These are phyloP conservation scores for Aleadryas rufinucha DNA, from an alignment of 2,113 vertebrate species.

Conservation along the genomic window DNA sequence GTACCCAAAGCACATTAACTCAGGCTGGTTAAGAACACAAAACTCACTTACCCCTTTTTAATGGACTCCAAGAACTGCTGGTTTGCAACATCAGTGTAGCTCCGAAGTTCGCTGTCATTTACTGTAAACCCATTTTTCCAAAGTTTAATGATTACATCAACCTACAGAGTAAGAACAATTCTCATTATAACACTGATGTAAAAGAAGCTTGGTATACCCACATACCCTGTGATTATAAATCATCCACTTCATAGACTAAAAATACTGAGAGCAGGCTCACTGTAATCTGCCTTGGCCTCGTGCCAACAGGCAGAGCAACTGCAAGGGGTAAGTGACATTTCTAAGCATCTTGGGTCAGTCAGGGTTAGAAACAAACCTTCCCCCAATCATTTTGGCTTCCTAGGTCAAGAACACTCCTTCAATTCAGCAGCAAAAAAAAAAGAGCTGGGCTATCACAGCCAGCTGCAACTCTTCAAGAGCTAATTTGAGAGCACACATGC, in stretches of 20 bases:
- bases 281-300: background rate
- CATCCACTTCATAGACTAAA: background rate
- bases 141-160: constrained; percentile 88
- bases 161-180: constrained; percentile 69
- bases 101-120: constrained; percentile 87
- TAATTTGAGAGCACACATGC: background rate
- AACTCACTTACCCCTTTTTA: constrained; percentile 82
- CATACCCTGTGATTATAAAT: background rate
- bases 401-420: background rate
- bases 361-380: background rate
- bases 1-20: background rate
- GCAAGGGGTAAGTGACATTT: background rate
- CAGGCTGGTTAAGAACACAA: background rate
- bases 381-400: background rate
- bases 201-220: background rate
- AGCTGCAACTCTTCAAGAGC: constrained; percentile 23
- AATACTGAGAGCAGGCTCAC: background rate
- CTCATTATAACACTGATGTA: background rate
- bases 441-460: background rate
- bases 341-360: background rate
- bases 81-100: constrained; percentile 82
- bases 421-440: background rate
- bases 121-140: constrained; percentile 97
- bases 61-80: constrained; percentile 92
- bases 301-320: background rate